These are phyloP conservation scores for Neelides sp. DNA, from an alignment of 1,140 invertebrate genomes.

Conservation along the genomic window DNA sequence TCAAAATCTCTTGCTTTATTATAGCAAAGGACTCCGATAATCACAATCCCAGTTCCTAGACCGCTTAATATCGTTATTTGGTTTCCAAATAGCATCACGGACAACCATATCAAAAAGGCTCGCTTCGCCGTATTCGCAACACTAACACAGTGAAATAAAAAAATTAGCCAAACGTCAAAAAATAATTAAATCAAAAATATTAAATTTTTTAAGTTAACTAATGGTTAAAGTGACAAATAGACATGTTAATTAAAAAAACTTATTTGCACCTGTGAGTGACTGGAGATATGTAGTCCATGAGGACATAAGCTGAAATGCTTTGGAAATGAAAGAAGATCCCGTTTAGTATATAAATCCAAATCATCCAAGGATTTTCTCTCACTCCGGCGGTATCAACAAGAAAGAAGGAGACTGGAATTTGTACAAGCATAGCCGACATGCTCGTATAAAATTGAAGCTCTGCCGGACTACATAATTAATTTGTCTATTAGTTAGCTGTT, in stretches of 20 bases:
- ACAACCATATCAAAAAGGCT: slow-evolving; percentile 70
- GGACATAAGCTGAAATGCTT: slow-evolving; percentile 71
- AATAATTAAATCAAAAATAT: slow-evolving; percentile 8
- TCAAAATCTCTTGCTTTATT: slow-evolving; percentile 46
- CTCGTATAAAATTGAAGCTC: slow-evolving; percentile 76
- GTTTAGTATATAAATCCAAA: slow-evolving; percentile 55
- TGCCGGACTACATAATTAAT: slow-evolving; percentile 50
- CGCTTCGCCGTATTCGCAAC: slow-evolving; percentile 75
- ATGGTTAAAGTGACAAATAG: slow-evolving; percentile 2
- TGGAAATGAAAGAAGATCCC: slow-evolving; percentile 76
- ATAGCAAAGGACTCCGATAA: slow-evolving; percentile 63
- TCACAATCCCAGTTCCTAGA: slow-evolving; percentile 59
- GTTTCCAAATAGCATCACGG: slow-evolving; percentile 66
- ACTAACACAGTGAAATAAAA: slow-evolving; percentile 49
- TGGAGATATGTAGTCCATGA: slow-evolving; percentile 74
- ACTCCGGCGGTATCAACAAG: slow-evolving; percentile 50
- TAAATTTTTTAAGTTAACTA: background rate
- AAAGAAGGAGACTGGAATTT: slow-evolving; percentile 59
- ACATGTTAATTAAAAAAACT: background rate
- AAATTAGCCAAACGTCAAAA: slow-evolving; percentile 9
- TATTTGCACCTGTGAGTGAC: slow-evolving; percentile 64
- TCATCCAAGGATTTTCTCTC: slow-evolving; percentile 39
- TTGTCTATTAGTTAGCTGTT: no score
- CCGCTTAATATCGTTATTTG: slow-evolving; percentile 58
- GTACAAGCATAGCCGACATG: slow-evolving; percentile 61